phyloP scores from a whole-genome alignment of 2,888 invertebrate genomes.

The Carcina quercana region DNA sequence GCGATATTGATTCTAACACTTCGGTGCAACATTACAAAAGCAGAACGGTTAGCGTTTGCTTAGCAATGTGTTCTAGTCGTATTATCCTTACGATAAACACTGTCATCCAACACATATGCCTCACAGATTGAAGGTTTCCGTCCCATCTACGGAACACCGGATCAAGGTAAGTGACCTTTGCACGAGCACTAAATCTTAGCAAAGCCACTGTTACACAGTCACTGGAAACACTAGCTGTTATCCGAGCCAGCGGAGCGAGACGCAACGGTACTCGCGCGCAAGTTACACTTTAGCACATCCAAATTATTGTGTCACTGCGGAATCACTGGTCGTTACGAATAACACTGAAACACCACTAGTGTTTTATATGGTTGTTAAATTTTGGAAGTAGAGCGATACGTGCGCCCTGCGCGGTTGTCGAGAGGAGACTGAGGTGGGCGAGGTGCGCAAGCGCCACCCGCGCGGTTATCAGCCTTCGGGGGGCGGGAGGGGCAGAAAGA shows the following conservation, averaged over 20 bases:
- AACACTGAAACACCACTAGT: constrained; percentile 38
- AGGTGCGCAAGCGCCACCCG: constrained; percentile 53
- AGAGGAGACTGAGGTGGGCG: constrained; percentile 52
- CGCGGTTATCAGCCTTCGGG: constrained; percentile 63
- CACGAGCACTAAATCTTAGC: constrained; percentile 61
- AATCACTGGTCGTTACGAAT: constrained; percentile 18
- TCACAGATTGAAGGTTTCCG: too few relatives aligned
- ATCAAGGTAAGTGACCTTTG: constrained; percentile 69
- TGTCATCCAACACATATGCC: too few relatives aligned
- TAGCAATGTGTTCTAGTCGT: too few relatives aligned
- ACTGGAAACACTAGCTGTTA: constrained; percentile 65
- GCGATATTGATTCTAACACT: too few relatives aligned
- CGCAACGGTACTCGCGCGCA: constrained; percentile 54
- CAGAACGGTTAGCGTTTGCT: too few relatives aligned
- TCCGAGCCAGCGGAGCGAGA: constrained; percentile 60
- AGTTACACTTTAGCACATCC: constrained; percentile 1
- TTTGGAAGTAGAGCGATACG: constrained; percentile 26
- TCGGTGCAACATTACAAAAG: too few relatives aligned
- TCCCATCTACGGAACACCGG: too few relatives aligned
- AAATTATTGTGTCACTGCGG: constrained; percentile 17
- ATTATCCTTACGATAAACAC: too few relatives aligned
- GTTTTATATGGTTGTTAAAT: constrained; percentile 18
- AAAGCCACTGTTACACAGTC: constrained; percentile 54
- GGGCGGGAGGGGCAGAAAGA: constrained; percentile 52
- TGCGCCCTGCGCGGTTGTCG: constrained; percentile 34